Evolutionary conservation across 2,888 invertebrate genomes (phyloP), one percentile per base, ranked within the genome.

Genomic region (Tachina lurida): DNA sequence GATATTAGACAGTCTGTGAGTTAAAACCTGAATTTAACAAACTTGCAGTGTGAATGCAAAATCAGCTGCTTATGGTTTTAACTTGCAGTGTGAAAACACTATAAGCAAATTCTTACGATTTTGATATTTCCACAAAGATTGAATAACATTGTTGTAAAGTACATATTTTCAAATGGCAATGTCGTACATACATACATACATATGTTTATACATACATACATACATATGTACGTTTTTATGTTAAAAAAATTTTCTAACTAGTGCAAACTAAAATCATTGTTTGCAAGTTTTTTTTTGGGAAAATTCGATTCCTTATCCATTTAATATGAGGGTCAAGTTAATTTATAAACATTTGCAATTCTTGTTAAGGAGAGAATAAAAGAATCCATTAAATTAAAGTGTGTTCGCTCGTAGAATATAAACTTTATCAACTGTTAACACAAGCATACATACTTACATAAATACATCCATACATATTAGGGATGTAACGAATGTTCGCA

Each of bases 301-400:
- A 47, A 70, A 43, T 70, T 17, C 19, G 22, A 52, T 52, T 58
- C 17, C 15, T 22, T n/a, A 4, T 15, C 15, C 10, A 54, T 62
- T 71, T 39, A 10, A 19, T 39, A 65, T 65, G 56, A 19, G 63
- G 73, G 56, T 73, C 73, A 56, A 54, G 70, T 60, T 70, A 60
- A 78, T 71, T 71, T 71, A 19, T 10, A 67, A 49, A 47, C 41
- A 74, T 74, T 74, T 62, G 17, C 49, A 12, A 22, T 62, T 39
- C 60, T 52, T n/a, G 41, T 68, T n/a, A 39, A 47, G 60, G 39
- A 47, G 45, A 19, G n/a, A 54, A 41, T 43, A 54, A 70, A 70
- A 76, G 9, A 70, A 63, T 54, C 63, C 15, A 76, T 82, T 49
- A 63, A 71, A 78, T 67, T 71, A 43, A 67, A 78, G 60, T 62